Percentiles rank a stretch among this genome's conserved stretches.
Conservation (phyloP, 2,113 vertebrate genomes). For the Chaenogobius annularis region DNA sequence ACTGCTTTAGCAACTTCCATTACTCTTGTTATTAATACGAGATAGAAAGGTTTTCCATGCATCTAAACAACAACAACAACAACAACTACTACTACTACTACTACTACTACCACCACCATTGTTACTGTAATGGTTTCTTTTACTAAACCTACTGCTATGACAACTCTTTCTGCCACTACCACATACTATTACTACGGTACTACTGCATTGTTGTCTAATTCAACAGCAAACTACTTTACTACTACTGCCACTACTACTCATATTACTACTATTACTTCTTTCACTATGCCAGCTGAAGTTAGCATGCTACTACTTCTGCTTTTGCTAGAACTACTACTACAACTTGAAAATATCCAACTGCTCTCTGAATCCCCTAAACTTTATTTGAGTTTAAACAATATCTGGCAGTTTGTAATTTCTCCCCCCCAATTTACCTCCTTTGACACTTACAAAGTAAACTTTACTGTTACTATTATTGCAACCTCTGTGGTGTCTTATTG, state of each 20-base stretch:
- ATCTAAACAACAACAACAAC: background rate
- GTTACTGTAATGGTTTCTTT: too few relatives aligned
- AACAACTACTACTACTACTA: background rate
- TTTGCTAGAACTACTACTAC: too few relatives aligned
- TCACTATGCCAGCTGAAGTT: background rate
- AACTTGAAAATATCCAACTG: too few relatives aligned
- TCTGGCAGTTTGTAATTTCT: background rate
- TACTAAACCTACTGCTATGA: background rate
- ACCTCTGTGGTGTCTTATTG: background rate
- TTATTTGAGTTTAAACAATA: background rate
- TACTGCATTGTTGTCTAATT: background rate
- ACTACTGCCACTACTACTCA: background rate
- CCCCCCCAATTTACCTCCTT: background rate
- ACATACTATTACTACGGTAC: background rate
- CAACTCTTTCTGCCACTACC: background rate
- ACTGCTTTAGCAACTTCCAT: background rate
- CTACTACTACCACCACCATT: background rate
- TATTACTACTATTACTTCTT: background rate
- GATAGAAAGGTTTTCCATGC: background rate
- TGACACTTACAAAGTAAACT: background rate
- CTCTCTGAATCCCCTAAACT: background rate
- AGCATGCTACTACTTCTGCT: background rate
- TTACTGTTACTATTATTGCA: constrained; percentile 1
- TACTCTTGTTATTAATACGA: background rate
- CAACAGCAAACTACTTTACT: background rate